phyloP scores from a whole-genome alignment of 2,888 invertebrate species.

The Ophion ventricosus region DNA sequence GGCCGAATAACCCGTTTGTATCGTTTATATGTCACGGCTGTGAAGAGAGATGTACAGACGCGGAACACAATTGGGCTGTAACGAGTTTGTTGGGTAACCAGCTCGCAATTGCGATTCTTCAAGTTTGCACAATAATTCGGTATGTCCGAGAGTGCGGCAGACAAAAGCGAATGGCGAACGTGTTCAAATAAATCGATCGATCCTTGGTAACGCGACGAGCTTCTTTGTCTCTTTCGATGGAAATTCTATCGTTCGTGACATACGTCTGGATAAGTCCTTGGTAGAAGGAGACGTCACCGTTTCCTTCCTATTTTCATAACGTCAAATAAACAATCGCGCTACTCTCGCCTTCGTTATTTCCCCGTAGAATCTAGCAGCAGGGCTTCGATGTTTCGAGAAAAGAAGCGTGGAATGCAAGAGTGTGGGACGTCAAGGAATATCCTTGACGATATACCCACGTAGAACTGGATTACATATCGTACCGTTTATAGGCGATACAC shows the following conservation, averaged over 20 bases:
- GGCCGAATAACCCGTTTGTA: conserved; percentile 24
- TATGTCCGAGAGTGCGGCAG: not conserved
- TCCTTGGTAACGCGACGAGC: too few relatives aligned
- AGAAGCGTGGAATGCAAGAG: conserved; percentile 54
- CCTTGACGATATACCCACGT: conserved; percentile 69
- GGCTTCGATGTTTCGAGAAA: conserved; percentile 40
- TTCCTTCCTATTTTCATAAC: too few relatives aligned
- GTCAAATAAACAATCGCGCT: too few relatives aligned
- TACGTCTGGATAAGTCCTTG: too few relatives aligned
- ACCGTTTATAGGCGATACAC: conserved; percentile 15
- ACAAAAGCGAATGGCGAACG: not conserved
- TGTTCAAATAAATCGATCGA: too few relatives aligned
- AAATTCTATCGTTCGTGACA: not conserved
- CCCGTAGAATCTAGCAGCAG: conserved; percentile 30
- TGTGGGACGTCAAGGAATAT: conserved; percentile 62
- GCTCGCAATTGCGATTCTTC: conserved; percentile 8
- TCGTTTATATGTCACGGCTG: conserved; percentile 35
- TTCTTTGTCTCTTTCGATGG: not conserved
- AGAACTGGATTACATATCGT: conserved; percentile 58
- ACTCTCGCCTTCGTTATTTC: conserved; percentile 7
- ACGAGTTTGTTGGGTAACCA: not conserved
- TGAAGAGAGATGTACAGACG: not conserved
- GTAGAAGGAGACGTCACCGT: too few relatives aligned
- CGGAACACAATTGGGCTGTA: conserved; percentile 14
- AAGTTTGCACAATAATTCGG: not conserved